Evolutionary conservation across 1,140 invertebrate species (phyloP), one percentile per base, ranked within the genome.

Genomic region (Brachionus manjavacas): DNA sequence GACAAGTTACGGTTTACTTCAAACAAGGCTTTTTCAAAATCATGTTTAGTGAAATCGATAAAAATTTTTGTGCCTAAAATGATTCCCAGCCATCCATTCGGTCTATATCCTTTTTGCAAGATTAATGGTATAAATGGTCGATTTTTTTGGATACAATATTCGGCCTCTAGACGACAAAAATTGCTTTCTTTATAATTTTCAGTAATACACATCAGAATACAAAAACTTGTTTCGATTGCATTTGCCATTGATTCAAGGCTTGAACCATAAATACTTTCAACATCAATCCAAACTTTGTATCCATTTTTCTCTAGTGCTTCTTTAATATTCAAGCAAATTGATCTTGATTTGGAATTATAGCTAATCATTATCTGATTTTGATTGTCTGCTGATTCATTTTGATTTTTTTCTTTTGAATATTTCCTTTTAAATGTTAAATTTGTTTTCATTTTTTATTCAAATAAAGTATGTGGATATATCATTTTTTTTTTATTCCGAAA

Each of bases 221-320:
- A 86, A 70, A 87, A 84, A 0, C 89, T 85, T 35, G 86, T 87
- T 81, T 90, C 89, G 14, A 90, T 88, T 11, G 88, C 89, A 35
- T 87, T 84, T 0, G 89, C 88, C 89, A 90, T 90, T 41, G 88
- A 87, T 80, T 89, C 87, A 16, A 89, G 68, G 14, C 88, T 89
- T 7, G 88, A 85, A 41, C 55, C 68, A 81, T 81, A 84, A 85
- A 86, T 86, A 31, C 85, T 68, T n/a, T 86, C 86, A 7, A 86
- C 84, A 76, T 86, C 86, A 41, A 86, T 85, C 86, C 86, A 86
- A 14, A 85, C 83, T 46, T 78, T 78, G 41, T 49, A 78, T 23
- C 74, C 74, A 4, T 49, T 46, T 55, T 55, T 46, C 16, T 78
- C 74, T 1, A 78, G 74, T 55, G 23, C 74, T 20, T 46, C 7